Conservation (phyloP, 1,140 invertebrate genomes). For the Diplogasteroides magnus region DNA sequence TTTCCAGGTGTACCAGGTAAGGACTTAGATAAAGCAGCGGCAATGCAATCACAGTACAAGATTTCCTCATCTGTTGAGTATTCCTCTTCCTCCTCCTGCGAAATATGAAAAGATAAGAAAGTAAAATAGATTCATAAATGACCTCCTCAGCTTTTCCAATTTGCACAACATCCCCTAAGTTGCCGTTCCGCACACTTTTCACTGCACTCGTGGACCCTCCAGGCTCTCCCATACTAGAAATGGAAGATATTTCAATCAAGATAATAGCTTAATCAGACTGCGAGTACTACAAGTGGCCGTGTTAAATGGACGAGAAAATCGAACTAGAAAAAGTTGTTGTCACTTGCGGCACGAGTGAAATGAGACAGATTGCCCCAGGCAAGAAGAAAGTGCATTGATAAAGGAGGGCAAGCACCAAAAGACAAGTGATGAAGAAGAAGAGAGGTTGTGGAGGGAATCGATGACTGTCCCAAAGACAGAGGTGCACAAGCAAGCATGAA, state of each 20-base stretch:
- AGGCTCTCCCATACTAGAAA: slow-evolving; percentile 4
- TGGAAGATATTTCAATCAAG: slow-evolving; percentile 4
- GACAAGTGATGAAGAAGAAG: too few species aligned
- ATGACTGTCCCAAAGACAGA: too few species aligned
- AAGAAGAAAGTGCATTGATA: too few species aligned
- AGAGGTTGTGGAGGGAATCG: too few species aligned
- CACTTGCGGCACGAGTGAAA: too few species aligned
- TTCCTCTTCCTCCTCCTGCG: slow-evolving; percentile 3
- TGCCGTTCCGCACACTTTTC: slow-evolving; percentile 2
- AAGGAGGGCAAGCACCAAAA: too few species aligned
- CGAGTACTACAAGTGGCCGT: too few species aligned
- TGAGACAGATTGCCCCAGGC: too few species aligned
- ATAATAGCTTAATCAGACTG: slow-evolving; percentile 2
- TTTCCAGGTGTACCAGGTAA: slow-evolving; percentile 34
- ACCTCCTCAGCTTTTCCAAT: background rate
- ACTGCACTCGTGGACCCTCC: slow-evolving; percentile 4
- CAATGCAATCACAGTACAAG: slow-evolving; percentile 36
- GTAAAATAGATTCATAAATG: background rate
- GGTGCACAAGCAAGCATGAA: too few species aligned
- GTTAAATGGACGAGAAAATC: too few species aligned
- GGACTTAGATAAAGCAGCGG: slow-evolving; percentile 23
- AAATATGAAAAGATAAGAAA: background rate
- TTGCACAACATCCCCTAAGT: slow-evolving; percentile 8
- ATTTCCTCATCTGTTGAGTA: slow-evolving; percentile 31
- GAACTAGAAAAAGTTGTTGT: too few species aligned